phyloP scores from a whole-genome alignment of 2,888 invertebrate species.

The Lottia scabra region DNA sequence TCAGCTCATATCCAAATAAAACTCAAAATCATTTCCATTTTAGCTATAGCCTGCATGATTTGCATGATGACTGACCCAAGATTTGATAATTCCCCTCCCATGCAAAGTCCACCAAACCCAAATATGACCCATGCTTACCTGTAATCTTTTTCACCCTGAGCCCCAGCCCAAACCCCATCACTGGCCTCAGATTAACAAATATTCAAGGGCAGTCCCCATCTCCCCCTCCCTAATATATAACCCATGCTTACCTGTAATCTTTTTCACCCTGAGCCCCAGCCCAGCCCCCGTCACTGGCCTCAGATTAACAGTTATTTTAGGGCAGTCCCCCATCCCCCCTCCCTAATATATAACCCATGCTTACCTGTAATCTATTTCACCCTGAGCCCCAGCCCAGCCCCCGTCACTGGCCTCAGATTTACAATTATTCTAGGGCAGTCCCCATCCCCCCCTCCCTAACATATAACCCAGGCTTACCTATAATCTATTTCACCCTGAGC shows the following conservation, averaged over 20 bases:
- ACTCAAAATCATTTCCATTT: no score
- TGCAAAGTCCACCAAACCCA: neutral
- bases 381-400: conserved; percentile 90
- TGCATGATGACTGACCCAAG: no score
- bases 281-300: conserved; percentile 85
- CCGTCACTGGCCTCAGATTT: conserved; percentile 78
- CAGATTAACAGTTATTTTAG: no score
- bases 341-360: neutral
- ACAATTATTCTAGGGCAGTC: no score
- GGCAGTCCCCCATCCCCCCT: neutral
- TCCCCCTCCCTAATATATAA: neutral
- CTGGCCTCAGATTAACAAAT: conserved; percentile 81
- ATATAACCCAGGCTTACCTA: conserved; percentile 62
- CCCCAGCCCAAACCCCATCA: conserved; percentile 84
- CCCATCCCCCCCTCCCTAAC: neutral
- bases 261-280: conserved; percentile 88
- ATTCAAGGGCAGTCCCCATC: no score
- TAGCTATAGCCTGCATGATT: no score
- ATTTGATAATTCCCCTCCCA: no score
- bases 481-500: conserved; percentile 94
- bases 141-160: conserved; percentile 93
- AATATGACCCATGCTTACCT: conserved; percentile 59
- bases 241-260: conserved; percentile 77
- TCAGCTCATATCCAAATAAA: no score
- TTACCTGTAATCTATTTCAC: conserved; percentile 87